Evolutionary conservation across 1,140 invertebrate genomes (phyloP).

Genomic region (Neodiprion fabricii): DNA sequence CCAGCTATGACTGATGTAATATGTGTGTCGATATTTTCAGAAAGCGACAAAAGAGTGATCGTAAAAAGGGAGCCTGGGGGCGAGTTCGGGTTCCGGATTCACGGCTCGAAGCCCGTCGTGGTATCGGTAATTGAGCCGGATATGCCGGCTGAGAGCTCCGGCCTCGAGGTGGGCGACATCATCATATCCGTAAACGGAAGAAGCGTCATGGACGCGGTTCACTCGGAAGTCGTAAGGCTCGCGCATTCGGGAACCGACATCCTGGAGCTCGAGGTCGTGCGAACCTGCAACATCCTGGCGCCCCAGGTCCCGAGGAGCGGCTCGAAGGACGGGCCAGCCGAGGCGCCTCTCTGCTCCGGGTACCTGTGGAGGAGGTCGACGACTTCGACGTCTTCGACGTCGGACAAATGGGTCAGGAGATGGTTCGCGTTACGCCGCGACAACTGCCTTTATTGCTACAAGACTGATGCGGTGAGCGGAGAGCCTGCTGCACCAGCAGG

Average conservation of each 20-base stretch:
- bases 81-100: conserved; percentile 95
- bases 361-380: conserved; percentile 79
- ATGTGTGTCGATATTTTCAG: conserved; percentile 57
- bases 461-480: conserved; percentile 78
- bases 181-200: conserved; percentile 88
- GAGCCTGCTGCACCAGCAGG: background rate
- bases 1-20: too few species aligned
- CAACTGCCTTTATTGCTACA: conserved; percentile 95
- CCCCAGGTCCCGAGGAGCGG: conserved; percentile 52
- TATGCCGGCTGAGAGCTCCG: conserved; percentile 88
- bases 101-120: conserved; percentile 93
- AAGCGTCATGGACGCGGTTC: conserved; percentile 89
- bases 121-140: conserved; percentile 93
- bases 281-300: conserved; percentile 82
- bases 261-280: conserved; percentile 85
- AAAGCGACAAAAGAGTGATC: conserved; percentile 85
- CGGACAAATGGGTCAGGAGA: conserved; percentile 82
- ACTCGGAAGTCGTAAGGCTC: conserved; percentile 94
- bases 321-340: conserved; percentile 63
- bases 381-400: conserved; percentile 60
- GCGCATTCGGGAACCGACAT: conserved; percentile 87
- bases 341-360: conserved; percentile 74
- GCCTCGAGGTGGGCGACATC: conserved; percentile 93
- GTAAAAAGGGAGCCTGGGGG: conserved; percentile 79
- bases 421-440: conserved; percentile 92